Conservation (phyloP, 2,113 vertebrate genomes). For the Semicossyphus pulcher region DNA sequence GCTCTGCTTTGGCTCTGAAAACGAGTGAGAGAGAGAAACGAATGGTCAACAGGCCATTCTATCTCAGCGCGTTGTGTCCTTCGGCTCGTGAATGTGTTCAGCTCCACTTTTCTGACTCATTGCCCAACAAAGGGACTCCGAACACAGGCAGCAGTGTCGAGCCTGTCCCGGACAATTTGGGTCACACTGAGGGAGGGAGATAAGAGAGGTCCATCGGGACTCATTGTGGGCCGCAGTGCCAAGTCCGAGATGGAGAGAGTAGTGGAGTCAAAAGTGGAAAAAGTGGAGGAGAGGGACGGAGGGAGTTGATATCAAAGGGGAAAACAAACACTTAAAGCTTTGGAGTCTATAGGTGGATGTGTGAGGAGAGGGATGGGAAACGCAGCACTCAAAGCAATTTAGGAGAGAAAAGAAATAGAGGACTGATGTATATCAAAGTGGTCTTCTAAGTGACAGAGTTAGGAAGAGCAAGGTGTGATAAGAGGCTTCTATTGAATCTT, state of each 20-base stretch:
- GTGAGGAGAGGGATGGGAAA: conserved; percentile 42
- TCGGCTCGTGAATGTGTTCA: conserved; percentile 42
- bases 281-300: conserved; percentile 21
- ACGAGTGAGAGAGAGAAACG: conserved; percentile 5
- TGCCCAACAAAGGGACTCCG: conserved; percentile 16
- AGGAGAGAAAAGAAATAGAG: conserved; percentile 46
- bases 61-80: conserved; percentile 10
- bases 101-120: conserved; percentile 39
- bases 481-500: conserved; percentile 40
- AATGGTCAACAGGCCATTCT: conserved; percentile 17
- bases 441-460: conserved; percentile 27
- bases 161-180: conserved; percentile 43
- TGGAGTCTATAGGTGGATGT: conserved; percentile 20
- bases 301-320: conserved; percentile 32
- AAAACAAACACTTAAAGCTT: conserved; percentile 41
- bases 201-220: conserved; percentile 35
- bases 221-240: conserved; percentile 11
- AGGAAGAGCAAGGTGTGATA: conserved; percentile 42
- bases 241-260: conserved; percentile 30
- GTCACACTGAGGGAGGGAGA: conserved; percentile 34
- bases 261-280: conserved; percentile 23
- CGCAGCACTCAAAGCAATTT: conserved; percentile 62
- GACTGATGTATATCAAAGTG: conserved; percentile 48
- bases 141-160: conserved; percentile 16
- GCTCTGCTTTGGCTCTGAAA: conserved; percentile 1